phyloP scores from a whole-genome alignment of 2,888 invertebrate genomes.

The Atethmia centrago region DNA sequence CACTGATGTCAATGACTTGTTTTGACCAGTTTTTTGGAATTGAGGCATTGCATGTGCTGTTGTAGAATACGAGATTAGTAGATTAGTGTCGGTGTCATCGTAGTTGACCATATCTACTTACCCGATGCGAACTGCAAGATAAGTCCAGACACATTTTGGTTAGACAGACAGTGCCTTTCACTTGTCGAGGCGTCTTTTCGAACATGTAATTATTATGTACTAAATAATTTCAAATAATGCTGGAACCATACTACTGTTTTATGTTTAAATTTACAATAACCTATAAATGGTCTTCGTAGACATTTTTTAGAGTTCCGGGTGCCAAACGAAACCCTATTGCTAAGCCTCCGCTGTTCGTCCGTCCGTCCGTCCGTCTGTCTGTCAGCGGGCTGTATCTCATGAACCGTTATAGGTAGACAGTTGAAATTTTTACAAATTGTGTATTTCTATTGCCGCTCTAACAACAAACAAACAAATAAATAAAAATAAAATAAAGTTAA shows the following conservation, averaged over 20 bases:
- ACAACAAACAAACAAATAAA: too few relatives aligned
- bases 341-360: too few relatives aligned
- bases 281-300: not conserved
- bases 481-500: too few relatives aligned
- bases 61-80: conserved; percentile 54
- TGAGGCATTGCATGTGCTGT: conserved; percentile 34
- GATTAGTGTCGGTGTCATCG: conserved; percentile 37
- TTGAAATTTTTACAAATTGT: too few relatives aligned
- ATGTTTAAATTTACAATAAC: too few relatives aligned
- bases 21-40: conserved; percentile 39
- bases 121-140: not conserved
- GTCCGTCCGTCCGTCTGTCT: too few relatives aligned
- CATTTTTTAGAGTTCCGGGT: too few relatives aligned
- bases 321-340: too few relatives aligned
- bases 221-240: not conserved
- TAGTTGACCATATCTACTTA: conserved; percentile 13
- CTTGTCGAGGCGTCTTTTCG: not conserved
- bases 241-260: too few relatives aligned
- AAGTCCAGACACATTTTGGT: not conserved
- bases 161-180: not conserved
- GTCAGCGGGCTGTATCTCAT: too few relatives aligned
- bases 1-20: conserved; percentile 46
- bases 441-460: too few relatives aligned
- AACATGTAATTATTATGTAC: not conserved
- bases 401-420: too few relatives aligned